Evolutionary conservation across 2,797 vertebrate genomes (phyloP).

Genomic region (Alca torda): DNA sequence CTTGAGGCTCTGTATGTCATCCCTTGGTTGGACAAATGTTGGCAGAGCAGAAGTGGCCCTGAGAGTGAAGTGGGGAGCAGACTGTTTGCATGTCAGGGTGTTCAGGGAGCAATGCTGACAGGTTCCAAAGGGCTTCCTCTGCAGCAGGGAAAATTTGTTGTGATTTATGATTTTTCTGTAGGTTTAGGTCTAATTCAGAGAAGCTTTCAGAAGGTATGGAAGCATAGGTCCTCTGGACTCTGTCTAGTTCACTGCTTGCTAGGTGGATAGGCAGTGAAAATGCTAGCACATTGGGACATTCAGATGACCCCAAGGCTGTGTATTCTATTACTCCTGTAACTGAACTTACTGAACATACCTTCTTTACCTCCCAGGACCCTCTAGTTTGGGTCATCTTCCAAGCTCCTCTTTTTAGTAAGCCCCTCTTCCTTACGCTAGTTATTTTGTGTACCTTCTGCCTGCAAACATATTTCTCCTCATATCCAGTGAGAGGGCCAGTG

Average conservation of each 20-base stretch:
- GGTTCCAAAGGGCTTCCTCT: constrained; percentile 15
- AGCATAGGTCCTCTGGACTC: neutral
- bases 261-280: neutral
- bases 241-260: neutral
- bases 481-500: neutral
- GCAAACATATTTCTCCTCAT: neutral
- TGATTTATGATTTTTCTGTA: neutral
- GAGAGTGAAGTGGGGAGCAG: neutral
- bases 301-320: neutral
- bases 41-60: neutral
- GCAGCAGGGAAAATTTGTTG: neutral
- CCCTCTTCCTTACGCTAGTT: neutral
- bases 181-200: neutral
- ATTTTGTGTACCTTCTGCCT: neutral
- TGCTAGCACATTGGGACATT: neutral
- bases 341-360: neutral
- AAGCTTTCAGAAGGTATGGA: neutral
- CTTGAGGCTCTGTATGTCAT: neutral
- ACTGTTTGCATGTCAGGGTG: neutral
- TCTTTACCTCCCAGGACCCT: neutral
- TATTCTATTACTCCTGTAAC: neutral
- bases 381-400: neutral
- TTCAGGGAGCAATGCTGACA: neutral
- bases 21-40: neutral
- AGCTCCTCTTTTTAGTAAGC: neutral